Base-by-base conservation (phyloP, 2,113 vertebrate genomes). In the Vanacampus margaritifer region DNA sequence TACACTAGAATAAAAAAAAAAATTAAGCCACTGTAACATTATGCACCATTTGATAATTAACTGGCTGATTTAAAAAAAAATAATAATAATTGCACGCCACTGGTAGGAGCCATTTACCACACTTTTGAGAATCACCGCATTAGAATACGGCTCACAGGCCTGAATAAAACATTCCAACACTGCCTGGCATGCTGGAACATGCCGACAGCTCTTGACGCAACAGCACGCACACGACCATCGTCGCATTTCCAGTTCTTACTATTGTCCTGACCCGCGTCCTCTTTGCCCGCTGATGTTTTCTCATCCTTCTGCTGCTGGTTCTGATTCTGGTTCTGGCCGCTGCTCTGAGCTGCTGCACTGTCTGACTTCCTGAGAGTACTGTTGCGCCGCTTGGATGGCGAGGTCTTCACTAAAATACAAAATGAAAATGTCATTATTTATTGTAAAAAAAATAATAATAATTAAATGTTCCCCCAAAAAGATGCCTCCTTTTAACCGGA, bases 301-400 rank as follows among this genome's bases (percentile, higher is more conserved):
- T 84, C 84, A 1, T 70, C 67, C 21, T 86, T 43, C 24, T 16
- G 37, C 60, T 45, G 37, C 39, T 24, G n/a, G 14, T 61, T 61
- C 58, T 45, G 36, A 12, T 62, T 62, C 36, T 43, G 79, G 58
- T 36, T 76, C 71, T 28, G 84, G 75, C 9, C 67, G 69, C 73
- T 69, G 48, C 17, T 69, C 21, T 67, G 68, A 64, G 79, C 68
- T 17, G 78, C 79, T 35, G 67, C 24, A 19, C 56, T 71, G 6
- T 83, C 71, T 5, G 87, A 71, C 79, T 91, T 90, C 79, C 91
- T 90, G 41, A 90, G 76, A 19, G 88, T 89, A 21, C 86, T 75
- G 0, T 88, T 72, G 65, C 89, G 94, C 89, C 96, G 98, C 89
- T 97, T 98, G 5, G 91, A 92, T 0, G 95, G 95, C 32, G 95